Evolutionary conservation across 2,797 vertebrate species (phyloP).

Genomic region (Schizopygopsis pylzovi): DNA sequence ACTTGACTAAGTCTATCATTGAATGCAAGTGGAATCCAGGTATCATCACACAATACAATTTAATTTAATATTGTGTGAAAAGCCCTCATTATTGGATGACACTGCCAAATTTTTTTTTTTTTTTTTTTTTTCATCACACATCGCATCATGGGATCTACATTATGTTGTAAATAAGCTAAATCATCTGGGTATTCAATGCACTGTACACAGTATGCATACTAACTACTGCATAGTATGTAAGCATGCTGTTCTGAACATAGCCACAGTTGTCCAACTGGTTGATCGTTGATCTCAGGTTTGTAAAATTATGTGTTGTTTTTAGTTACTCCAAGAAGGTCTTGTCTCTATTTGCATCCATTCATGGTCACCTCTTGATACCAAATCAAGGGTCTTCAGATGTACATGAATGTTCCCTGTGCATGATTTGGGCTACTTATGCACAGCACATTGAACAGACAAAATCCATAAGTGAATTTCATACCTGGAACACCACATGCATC

Average conservation of each 20-base stretch:
- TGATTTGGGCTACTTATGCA: constrained; percentile 14
- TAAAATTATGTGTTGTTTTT: constrained; percentile 8
- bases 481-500: background rate
- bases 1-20: background rate
- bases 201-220: background rate
- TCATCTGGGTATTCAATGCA: background rate
- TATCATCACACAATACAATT: background rate
- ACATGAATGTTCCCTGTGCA: constrained; percentile 24
- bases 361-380: constrained; percentile 22
- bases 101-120: background rate
- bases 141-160: background rate
- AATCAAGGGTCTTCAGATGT: constrained; percentile 4
- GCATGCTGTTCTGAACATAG: constrained; percentile 8
- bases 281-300: constrained; percentile 8
- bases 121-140: no score
- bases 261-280: background rate
- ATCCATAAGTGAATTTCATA: constrained; percentile 3
- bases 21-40: background rate
- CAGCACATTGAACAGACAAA: background rate
- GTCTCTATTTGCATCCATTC: constrained; percentile 9
- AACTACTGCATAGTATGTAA: background rate
- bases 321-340: background rate
- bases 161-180: background rate
- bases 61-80: background rate
- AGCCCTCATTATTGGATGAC: background rate